Evolutionary conservation across 2,797 vertebrate species (phyloP).

Genomic region (Perodicticus potto): DNA sequence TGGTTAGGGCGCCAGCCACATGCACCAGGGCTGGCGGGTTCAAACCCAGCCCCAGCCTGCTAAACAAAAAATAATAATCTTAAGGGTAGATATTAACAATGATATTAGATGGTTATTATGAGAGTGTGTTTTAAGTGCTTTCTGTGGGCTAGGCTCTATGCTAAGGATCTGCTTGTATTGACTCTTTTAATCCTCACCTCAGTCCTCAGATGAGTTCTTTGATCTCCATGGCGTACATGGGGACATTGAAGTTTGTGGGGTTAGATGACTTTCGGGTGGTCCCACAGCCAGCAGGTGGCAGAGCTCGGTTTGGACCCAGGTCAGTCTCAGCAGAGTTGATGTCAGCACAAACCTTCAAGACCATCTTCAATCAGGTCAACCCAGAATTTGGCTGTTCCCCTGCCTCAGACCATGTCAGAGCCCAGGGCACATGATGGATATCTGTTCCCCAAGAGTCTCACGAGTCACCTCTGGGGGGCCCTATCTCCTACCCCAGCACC

Average conservation of each 20-base stretch:
- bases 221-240: background rate
- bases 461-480: background rate
- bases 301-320: background rate
- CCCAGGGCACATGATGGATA: background rate
- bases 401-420: background rate
- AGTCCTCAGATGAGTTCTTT: background rate
- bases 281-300: background rate
- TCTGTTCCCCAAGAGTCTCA: accelerated
- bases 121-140: accelerated
- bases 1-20: too few relatives aligned
- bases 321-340: background rate
- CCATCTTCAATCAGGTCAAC: background rate
- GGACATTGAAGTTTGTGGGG: background rate
- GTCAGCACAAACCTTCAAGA: background rate
- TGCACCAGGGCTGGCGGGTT: too few relatives aligned
- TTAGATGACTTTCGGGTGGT: background rate
- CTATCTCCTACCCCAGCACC: background rate
- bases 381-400: background rate
- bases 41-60: too few relatives aligned
- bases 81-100: background rate
- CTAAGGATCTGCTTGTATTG: background rate
- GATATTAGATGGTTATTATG: too few relatives aligned
- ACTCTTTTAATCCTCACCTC: background rate
- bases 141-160: background rate
- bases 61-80: too few relatives aligned